Evolutionary conservation across 2,888 invertebrate species (phyloP).

Genomic region (Diplolepis rosae): DNA sequence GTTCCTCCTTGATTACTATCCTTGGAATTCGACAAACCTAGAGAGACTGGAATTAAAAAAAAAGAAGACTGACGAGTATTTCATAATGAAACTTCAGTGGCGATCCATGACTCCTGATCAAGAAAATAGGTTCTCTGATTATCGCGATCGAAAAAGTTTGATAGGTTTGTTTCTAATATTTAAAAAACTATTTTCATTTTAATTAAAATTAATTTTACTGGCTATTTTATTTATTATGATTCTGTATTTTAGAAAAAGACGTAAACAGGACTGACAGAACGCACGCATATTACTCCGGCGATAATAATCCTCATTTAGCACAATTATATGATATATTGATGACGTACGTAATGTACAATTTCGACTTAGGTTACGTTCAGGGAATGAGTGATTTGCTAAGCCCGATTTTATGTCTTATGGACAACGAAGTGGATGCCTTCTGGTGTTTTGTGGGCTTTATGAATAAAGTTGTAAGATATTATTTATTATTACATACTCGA

Average conservation of each 20-base stretch:
- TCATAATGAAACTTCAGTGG: conserved; percentile 98
- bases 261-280: conserved; percentile 96
- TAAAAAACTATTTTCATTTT: not conserved
- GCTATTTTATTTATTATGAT: conserved; percentile 16
- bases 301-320: conserved; percentile 90
- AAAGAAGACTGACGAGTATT: conserved; percentile 89
- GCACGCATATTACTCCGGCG: conserved; percentile 93
- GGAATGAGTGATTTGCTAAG: conserved; percentile 99
- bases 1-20: conserved; percentile 90
- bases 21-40: conserved; percentile 86
- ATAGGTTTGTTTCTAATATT: conserved; percentile 77
- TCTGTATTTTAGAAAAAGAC: conserved; percentile 86
- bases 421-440: conserved; percentile 96
- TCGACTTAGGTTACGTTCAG: conserved; percentile 96
- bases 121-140: conserved; percentile 90
- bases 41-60: conserved; percentile 83
- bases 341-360: conserved; percentile 99
- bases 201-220: not conserved
- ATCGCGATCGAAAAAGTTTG: conserved; percentile 91
- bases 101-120: conserved; percentile 90
- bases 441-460: conserved; percentile 99
- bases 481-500: conserved; percentile 30
- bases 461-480: conserved; percentile 88
- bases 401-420: conserved; percentile 90
- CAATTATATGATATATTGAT: conserved; percentile 93